phyloP scores from a whole-genome alignment of 2,113 vertebrate genomes.

The Alligator mississippiensis region DNA sequence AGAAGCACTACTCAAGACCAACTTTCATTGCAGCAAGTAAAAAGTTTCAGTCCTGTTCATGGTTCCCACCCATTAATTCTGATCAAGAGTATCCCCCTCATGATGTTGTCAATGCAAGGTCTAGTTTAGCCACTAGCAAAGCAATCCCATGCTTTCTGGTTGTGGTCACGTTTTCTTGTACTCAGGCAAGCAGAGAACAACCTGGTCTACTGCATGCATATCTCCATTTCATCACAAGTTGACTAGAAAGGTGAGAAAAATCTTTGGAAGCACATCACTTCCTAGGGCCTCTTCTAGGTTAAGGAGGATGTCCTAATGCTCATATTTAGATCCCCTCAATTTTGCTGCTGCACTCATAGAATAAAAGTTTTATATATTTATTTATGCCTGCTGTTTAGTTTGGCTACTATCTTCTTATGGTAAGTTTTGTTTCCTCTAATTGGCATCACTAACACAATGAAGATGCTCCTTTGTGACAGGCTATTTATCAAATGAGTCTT shows the following conservation, averaged over 20 bases:
- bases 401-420: background rate
- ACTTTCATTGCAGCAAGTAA: background rate
- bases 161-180: background rate
- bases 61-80: background rate
- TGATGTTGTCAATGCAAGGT: background rate
- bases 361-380: background rate
- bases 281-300: background rate
- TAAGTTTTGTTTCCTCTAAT: background rate
- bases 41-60: background rate
- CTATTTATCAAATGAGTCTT: background rate
- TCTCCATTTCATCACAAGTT: background rate
- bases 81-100: background rate
- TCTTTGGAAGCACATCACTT: background rate
- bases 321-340: background rate
- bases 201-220: background rate
- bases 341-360: background rate
- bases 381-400: background rate
- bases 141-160: background rate
- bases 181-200: background rate
- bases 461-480: background rate
- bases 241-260: background rate
- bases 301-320: background rate
- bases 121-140: background rate
- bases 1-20: background rate
- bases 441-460: background rate